phyloP scores from a whole-genome alignment of 1,140 invertebrate species.

The Helicorthomorpha holstii region DNA sequence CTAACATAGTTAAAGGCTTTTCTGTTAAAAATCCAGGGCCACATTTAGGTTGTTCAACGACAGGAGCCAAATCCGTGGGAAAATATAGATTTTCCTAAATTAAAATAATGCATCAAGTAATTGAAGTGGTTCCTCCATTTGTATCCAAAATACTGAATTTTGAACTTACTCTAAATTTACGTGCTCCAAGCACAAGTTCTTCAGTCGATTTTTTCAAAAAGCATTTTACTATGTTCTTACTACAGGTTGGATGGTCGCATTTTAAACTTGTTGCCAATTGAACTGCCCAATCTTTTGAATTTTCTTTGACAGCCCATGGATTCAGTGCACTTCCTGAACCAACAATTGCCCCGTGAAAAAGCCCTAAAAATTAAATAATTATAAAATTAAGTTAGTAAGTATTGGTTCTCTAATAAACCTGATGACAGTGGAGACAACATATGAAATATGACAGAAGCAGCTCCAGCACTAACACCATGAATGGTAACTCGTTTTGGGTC shows the following conservation, averaged over 20 bases:
- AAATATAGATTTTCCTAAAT: background rate
- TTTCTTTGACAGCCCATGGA: background rate
- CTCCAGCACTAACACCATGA: slow-evolving; percentile 90
- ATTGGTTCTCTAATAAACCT: slow-evolving; percentile 6
- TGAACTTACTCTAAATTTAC: background rate
- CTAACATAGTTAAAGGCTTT: background rate
- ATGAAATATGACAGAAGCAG: slow-evolving; percentile 43
- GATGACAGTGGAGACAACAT: slow-evolving; percentile 39
- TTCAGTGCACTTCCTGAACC: background rate
- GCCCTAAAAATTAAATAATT: background rate
- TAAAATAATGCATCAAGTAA: background rate
- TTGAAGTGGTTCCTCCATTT: background rate
- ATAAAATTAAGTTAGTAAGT: background rate
- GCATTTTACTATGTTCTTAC: background rate
- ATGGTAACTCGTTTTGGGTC: slow-evolving; percentile 75
- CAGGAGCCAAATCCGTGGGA: background rate
- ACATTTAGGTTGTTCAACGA: background rate
- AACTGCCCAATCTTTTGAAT: background rate
- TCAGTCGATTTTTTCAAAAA: background rate
- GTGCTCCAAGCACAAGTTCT: background rate
- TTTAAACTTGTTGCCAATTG: background rate
- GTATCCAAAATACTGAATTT: background rate
- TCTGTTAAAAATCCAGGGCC: background rate
- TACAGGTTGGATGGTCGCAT: background rate
- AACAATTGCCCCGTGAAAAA: background rate